These are phyloP conservation scores for Chrysochloris asiatica DNA, from an alignment of 2,113 vertebrate genomes.

Conservation along the genomic window DNA sequence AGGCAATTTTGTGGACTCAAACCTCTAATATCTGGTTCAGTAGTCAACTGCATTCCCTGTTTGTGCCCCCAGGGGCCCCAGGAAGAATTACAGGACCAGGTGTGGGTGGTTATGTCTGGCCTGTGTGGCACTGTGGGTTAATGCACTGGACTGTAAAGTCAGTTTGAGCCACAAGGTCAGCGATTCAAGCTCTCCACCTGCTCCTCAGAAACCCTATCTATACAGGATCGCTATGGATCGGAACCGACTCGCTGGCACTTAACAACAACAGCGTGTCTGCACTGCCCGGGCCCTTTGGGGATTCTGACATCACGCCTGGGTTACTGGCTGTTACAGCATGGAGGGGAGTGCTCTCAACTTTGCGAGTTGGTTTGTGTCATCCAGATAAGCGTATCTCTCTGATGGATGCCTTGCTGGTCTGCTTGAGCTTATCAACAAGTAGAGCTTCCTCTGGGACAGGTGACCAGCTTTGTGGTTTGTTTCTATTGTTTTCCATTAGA, in stretches of 20 bases:
- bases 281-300: no score
- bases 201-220: no score
- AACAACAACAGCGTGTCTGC: no score
- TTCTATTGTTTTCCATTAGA: conserved; percentile 83
- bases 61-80: background rate
- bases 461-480: background rate
- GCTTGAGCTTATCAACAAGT: background rate
- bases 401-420: rapidly evolving
- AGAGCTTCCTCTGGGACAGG: background rate
- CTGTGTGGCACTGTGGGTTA: background rate
- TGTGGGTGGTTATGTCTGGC: no score
- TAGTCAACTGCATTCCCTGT: background rate
- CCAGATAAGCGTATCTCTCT: background rate
- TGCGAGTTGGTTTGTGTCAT: background rate
- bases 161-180: no score
- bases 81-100: background rate
- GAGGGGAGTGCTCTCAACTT: background rate
- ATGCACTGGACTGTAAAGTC: no score
- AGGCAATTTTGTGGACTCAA: background rate
- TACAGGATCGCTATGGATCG: no score
- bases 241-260: no score
- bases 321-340: background rate
- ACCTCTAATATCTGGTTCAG: background rate
- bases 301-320: no score
- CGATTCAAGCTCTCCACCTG: no score